These are phyloP conservation scores for Masnerella sp. DNA, from an alignment of 2,888 invertebrate species.

Conservation along the genomic window DNA sequence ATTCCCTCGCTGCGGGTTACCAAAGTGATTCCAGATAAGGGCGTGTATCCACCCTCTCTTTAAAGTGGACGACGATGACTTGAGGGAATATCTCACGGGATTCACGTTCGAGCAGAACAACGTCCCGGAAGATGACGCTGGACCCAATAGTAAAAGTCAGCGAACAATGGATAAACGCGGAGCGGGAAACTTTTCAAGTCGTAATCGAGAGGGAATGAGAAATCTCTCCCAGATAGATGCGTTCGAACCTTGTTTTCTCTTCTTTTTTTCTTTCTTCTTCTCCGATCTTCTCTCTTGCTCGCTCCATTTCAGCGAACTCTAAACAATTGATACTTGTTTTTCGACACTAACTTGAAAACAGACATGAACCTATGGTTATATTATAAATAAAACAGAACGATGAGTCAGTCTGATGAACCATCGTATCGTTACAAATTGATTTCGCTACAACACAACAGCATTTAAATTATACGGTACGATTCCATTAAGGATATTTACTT, in stretches of 20 bases:
- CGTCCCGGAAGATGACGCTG: constrained; percentile 70
- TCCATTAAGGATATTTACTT: not conserved
- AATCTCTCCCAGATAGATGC: constrained; percentile 40
- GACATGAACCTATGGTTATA: constrained; percentile 9
- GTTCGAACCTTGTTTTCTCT: constrained; percentile 8
- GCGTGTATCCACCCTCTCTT: constrained; percentile 60
- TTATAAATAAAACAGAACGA: constrained; percentile 32
- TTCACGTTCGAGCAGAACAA: constrained; percentile 58
- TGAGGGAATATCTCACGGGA: constrained; percentile 61
- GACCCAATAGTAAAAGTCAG: constrained; percentile 72
- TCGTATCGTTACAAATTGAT: constrained; percentile 13
- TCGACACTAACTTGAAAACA: constrained; percentile 6
- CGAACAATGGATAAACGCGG: constrained; percentile 73
- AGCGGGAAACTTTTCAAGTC: constrained; percentile 71
- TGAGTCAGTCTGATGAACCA: constrained; percentile 14
- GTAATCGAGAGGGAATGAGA: constrained; percentile 53
- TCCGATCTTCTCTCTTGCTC: constrained; percentile 4
- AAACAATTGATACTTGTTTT: constrained; percentile 29
- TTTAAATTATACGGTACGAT: not conserved
- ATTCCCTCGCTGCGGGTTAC: constrained; percentile 56
- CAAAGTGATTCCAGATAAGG: constrained; percentile 58
- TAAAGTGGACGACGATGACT: constrained; percentile 64
- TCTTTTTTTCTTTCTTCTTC: constrained; percentile 10
- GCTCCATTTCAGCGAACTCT: constrained; percentile 30
- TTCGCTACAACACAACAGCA: not conserved